These are phyloP conservation scores for Chymomyza costata DNA, from an alignment of 1,140 invertebrate genomes.

Conservation along the genomic window DNA sequence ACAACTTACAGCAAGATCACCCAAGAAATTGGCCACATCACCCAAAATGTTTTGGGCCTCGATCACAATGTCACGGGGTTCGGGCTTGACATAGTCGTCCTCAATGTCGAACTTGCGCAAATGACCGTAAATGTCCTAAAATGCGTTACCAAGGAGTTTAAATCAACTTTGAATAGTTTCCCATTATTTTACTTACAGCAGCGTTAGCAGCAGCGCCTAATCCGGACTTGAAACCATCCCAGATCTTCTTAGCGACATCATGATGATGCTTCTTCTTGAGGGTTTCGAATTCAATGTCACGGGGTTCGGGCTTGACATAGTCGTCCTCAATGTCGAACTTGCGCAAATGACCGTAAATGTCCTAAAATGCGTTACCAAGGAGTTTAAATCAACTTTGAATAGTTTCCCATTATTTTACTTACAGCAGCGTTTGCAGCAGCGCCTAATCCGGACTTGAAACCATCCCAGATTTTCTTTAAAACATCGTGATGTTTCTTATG, in stretches of 20 bases:
- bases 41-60: constrained; percentile 24
- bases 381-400: neutral
- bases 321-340: neutral
- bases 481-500: too few relatives aligned
- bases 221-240: neutral
- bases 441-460: neutral
- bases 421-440: neutral
- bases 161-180: neutral
- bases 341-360: too few relatives aligned
- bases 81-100: constrained; percentile 18
- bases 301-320: neutral
- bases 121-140: neutral
- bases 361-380: neutral
- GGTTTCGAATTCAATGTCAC: neutral
- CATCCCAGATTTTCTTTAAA: too few relatives aligned
- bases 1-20: constrained; percentile 34
- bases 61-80: too few relatives aligned
- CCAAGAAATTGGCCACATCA: constrained; percentile 21
- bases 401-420: neutral
- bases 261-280: neutral
- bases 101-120: constrained; percentile 10
- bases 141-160: neutral
- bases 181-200: neutral
- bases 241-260: too few relatives aligned
- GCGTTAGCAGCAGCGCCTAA: neutral